Evolutionary conservation across 2,888 invertebrate species (phyloP).

Genomic region (Amblyjoppa proteus): DNA sequence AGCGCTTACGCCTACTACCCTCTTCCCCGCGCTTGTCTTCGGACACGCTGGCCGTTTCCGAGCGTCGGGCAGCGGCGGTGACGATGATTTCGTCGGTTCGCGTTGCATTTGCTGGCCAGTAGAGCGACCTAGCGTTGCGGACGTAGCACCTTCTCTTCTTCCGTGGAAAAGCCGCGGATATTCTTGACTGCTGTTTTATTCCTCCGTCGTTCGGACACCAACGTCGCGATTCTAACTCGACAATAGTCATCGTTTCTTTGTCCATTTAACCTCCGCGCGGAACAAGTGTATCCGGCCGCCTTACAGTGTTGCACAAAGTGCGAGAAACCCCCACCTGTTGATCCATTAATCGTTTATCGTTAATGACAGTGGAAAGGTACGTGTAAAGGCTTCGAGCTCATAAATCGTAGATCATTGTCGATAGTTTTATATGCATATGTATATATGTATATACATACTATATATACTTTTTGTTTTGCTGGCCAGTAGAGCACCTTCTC

Average conservation of each 20-base stretch:
- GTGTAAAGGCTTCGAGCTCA: constrained; percentile 30
- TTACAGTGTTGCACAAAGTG: constrained; percentile 14
- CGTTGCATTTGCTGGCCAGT: constrained; percentile 81
- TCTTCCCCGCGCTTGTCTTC: constrained; percentile 70
- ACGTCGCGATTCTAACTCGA: background rate
- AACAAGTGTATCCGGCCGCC: constrained; percentile 18
- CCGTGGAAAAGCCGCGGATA: constrained; percentile 5
- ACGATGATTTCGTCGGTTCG: constrained; percentile 77
- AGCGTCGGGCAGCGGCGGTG: constrained; percentile 63
- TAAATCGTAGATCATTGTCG: constrained; percentile 3
- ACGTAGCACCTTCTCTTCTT: constrained; percentile 58
- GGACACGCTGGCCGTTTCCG: constrained; percentile 44
- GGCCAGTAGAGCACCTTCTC: constrained; percentile 72
- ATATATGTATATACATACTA: background rate
- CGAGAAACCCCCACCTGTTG: constrained; percentile 69
- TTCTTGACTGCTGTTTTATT: background rate
- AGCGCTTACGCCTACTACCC: constrained; percentile 77
- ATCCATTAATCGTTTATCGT: constrained; percentile 68
- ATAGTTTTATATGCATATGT: background rate
- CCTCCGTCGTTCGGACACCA: background rate
- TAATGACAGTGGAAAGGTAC: constrained; percentile 76
- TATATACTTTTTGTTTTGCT: constrained; percentile 68
- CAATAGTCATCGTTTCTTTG: constrained; percentile 20
- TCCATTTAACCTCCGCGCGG: constrained; percentile 26
- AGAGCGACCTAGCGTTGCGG: constrained; percentile 74